Percentiles rank a stretch among this genome's conserved stretches.
Conservation (phyloP, 2,113 vertebrate species). For the Brevimyrus niger region DNA sequence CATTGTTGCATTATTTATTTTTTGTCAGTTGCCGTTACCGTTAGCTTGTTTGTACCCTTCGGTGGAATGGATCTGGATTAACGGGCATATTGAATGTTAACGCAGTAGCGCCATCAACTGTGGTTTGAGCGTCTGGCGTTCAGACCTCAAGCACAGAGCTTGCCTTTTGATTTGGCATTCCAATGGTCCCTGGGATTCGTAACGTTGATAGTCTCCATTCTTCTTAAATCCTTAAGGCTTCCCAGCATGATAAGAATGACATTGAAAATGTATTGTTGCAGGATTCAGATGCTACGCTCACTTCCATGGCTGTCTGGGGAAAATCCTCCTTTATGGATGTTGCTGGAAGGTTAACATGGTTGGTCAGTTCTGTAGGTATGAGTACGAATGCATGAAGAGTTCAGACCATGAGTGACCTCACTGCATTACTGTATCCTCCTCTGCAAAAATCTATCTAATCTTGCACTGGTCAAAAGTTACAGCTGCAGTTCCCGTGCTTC, state of each 20-base stretch:
- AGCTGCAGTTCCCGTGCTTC: conserved; percentile 28
- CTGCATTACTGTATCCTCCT: conserved; percentile 39
- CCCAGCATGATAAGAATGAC: not conserved
- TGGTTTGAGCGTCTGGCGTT: not conserved
- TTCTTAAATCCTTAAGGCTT: not conserved
- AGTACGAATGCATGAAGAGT: conserved; percentile 45
- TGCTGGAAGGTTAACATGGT: not conserved
- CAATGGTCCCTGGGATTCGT: not conserved
- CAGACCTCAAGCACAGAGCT: not conserved
- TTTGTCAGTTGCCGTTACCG: not conserved
- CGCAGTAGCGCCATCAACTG: not conserved
- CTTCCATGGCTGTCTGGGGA: not conserved
- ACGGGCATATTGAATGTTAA: not conserved
- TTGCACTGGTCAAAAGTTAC: conserved; percentile 22
- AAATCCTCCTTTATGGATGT: not conserved
- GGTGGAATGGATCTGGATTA: not conserved
- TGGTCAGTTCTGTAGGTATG: conserved; percentile 1
- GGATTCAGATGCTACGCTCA: not conserved
- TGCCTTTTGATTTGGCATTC: not conserved
- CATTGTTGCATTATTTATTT: conserved; percentile 8
- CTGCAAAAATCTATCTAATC: conserved; percentile 45
- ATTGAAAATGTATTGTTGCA: not conserved
- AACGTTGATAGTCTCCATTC: not conserved
- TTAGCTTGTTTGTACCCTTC: not conserved
- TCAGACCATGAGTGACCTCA: conserved; percentile 28